Conservation (phyloP, 92 coral and sea anemone genomes). For the Ricordea florida region DNA sequence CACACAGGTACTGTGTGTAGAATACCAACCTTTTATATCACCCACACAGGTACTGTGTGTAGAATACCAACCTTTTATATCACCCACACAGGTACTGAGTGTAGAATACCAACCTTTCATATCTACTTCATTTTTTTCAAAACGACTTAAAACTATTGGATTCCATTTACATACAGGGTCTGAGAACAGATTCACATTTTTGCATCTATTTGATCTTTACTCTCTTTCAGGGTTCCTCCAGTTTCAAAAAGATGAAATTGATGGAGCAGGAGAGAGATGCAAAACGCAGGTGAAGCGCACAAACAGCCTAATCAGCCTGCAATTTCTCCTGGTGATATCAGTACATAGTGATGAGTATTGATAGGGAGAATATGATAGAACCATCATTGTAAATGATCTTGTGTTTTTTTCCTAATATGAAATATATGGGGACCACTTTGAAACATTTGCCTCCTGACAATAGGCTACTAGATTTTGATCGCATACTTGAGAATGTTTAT, state of each 20-base stretch:
- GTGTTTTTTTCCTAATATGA: too few relatives aligned
- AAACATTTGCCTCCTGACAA: too few relatives aligned
- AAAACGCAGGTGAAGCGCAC: conserved; percentile 52
- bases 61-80: conserved; percentile 40
- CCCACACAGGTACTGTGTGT: conserved; percentile 65
- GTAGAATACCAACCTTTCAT: too few relatives aligned
- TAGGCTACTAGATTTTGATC: too few relatives aligned
- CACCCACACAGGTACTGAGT: conserved; percentile 39
- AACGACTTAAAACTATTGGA: background rate
- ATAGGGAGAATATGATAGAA: too few relatives aligned
- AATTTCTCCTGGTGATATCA: background rate
- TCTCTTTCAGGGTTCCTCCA: conserved; percentile 43
- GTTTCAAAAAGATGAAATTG: conserved; percentile 59
- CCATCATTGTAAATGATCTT: too few relatives aligned
- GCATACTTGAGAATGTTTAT: too few relatives aligned
- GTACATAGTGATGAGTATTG: too few relatives aligned
- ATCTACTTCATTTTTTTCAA: too few relatives aligned
- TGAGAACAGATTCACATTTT: background rate
- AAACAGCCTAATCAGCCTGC: background rate
- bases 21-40: conserved; percentile 63
- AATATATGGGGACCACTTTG: too few relatives aligned
- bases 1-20: background rate
- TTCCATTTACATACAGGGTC: background rate
- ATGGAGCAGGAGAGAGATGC: conserved; percentile 62
- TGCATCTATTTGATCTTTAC: background rate